Conservation (phyloP, 2,888 invertebrate species). For the Metalampra italica region DNA sequence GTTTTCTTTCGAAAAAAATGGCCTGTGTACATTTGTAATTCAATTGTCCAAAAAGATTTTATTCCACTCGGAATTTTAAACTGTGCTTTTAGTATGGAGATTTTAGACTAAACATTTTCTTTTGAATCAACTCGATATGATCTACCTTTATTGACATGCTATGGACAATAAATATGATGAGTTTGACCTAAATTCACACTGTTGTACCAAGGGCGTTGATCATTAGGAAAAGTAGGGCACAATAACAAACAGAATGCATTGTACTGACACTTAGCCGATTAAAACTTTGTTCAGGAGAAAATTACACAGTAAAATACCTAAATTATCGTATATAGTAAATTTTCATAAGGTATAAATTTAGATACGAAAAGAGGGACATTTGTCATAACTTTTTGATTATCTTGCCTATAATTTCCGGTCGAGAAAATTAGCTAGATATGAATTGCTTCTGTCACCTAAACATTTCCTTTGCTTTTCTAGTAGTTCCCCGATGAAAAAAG, state of each 20-base stretch:
- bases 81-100: no score
- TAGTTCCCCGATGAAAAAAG: no score
- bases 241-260: neutral
- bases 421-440: no score
- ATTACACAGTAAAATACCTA: neutral
- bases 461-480: no score
- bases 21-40: no score
- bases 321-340: neutral
- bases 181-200: constrained; percentile 2
- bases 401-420: no score
- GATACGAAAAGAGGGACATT: no score
- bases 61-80: no score
- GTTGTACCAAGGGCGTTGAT: constrained; percentile 2
- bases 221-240: constrained; percentile 4
- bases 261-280: neutral
- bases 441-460: no score
- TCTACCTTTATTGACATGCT: neutral
- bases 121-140: neutral
- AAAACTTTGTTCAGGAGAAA: neutral
- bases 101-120: neutral
- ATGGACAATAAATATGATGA: neutral
- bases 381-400: no score
- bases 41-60: no score
- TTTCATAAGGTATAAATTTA: neutral
- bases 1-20: no score